phyloP scores from a whole-genome alignment of 2,888 invertebrate genomes.

The Cosmia pyralina region DNA sequence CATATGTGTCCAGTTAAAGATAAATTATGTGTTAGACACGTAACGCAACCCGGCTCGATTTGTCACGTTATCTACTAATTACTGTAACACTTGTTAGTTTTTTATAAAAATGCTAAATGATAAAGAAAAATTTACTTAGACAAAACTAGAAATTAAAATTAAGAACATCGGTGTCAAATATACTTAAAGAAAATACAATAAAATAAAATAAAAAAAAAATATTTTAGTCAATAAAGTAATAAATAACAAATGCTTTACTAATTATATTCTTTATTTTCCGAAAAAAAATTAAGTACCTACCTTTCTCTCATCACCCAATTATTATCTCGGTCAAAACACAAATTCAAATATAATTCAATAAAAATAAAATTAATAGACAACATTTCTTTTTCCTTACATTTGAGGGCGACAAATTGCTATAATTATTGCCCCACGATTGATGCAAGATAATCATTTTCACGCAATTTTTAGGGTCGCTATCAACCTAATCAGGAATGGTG shows the following conservation, averaged over 20 bases:
- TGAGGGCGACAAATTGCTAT: conserved; percentile 82
- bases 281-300: background rate
- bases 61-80: conserved; percentile 72
- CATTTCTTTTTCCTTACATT: conserved; percentile 62
- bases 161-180: background rate
- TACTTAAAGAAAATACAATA: background rate
- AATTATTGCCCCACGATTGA: conserved; percentile 79
- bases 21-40: conserved; percentile 62
- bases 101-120: conserved; percentile 5
- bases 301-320: background rate
- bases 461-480: conserved; percentile 77
- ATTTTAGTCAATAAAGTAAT: too few relatives aligned
- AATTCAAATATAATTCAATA: conserved; percentile 47
- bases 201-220: too few relatives aligned
- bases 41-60: conserved; percentile 54
- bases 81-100: conserved; percentile 63
- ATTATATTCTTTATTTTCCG: fast-evolving
- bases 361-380: conserved; percentile 61
- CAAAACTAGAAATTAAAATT: background rate
- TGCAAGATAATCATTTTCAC: conserved; percentile 78
- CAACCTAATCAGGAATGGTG: conserved; percentile 75
- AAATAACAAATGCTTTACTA: background rate
- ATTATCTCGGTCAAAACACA: conserved; percentile 13
- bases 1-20: conserved; percentile 61
- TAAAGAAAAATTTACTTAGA: background rate